phyloP scores from a whole-genome alignment of 2,888 invertebrate genomes.

The Melanostoma mellinum region DNA sequence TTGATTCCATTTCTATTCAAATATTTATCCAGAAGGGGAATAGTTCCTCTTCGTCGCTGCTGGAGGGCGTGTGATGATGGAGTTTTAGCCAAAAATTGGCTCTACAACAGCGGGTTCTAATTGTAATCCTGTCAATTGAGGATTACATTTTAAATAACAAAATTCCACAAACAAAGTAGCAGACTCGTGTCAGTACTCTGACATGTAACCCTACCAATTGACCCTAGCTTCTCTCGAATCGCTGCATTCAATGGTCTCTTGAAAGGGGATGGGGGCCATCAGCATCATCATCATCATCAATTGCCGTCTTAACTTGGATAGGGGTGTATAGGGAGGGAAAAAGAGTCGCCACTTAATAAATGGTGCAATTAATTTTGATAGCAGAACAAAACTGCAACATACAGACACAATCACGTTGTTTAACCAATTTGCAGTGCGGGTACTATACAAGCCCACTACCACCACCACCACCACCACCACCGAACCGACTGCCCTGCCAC shows the following conservation, averaged over 20 bases:
- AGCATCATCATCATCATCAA: conserved; percentile 32
- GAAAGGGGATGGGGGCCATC: not conserved
- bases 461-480: conserved; percentile 5
- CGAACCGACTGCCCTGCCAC: conserved; percentile 5
- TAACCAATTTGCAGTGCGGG: conserved; percentile 29
- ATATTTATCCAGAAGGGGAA: conserved; percentile 21
- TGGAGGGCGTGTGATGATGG: not conserved
- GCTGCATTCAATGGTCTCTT: conserved; percentile 30
- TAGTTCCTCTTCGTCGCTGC: no score
- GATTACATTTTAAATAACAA: not conserved
- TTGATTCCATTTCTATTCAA: conserved; percentile 31
- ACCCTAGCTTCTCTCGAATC: conserved; percentile 50
- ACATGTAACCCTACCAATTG: conserved; percentile 59
- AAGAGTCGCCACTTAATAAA: conserved; percentile 56
- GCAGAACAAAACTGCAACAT: conserved; percentile 35
- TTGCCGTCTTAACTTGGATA: conserved; percentile 17
- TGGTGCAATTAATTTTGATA: conserved; percentile 60
- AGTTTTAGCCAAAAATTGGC: not conserved
- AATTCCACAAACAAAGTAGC: conserved; percentile 14
- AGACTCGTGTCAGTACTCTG: conserved; percentile 23
- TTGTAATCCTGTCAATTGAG: no score
- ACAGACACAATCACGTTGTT: conserved; percentile 33
- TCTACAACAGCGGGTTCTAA: not conserved
- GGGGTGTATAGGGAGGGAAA: not conserved
- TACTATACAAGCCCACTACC: conserved; percentile 1